These are phyloP conservation scores for Leucoptera coffeella DNA, from an alignment of 2,888 invertebrate genomes.

Conservation along the genomic window DNA sequence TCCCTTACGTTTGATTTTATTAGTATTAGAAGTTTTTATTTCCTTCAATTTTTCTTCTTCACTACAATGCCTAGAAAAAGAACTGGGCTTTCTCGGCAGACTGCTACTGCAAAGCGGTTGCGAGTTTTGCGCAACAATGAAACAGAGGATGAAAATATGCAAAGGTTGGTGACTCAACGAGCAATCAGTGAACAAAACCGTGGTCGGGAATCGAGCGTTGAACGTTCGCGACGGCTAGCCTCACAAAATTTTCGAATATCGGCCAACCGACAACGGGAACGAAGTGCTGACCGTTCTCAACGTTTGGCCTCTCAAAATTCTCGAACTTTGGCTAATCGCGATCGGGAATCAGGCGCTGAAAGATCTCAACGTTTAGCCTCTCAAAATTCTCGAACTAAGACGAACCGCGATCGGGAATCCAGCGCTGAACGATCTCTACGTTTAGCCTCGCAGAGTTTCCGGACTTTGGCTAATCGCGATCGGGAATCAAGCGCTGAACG, in stretches of 20 bases:
- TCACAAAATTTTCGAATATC: not conserved
- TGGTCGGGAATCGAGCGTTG: conserved; percentile 7
- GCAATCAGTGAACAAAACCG: conserved; percentile 4
- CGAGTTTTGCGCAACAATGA: not conserved
- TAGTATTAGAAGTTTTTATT: too few species aligned
- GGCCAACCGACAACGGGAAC: not conserved
- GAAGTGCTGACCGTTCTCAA: too few species aligned
- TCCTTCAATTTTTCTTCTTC: conserved; percentile 2
- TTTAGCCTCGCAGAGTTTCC: too few species aligned
- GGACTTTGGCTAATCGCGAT: too few species aligned
- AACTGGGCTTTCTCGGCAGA: conserved; percentile 6
- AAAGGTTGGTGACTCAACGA: not conserved
- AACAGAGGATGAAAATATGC: not conserved
- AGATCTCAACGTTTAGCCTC: conserved; percentile 6
- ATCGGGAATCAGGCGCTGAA: too few species aligned
- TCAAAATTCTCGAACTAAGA: conserved; percentile 6
- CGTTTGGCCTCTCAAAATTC: too few species aligned
- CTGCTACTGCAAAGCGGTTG: not conserved
- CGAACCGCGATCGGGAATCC: too few species aligned
- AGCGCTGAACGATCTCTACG: too few species aligned
- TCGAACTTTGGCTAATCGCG: too few species aligned
- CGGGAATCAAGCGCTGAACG: too few species aligned
- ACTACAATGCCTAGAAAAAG: conserved; percentile 8
- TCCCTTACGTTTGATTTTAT: too few species aligned
- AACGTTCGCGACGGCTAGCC: conserved; percentile 2